Evolutionary conservation across 2,113 vertebrate species (phyloP).

Genomic region (Ptilonorhynchus violaceus): DNA sequence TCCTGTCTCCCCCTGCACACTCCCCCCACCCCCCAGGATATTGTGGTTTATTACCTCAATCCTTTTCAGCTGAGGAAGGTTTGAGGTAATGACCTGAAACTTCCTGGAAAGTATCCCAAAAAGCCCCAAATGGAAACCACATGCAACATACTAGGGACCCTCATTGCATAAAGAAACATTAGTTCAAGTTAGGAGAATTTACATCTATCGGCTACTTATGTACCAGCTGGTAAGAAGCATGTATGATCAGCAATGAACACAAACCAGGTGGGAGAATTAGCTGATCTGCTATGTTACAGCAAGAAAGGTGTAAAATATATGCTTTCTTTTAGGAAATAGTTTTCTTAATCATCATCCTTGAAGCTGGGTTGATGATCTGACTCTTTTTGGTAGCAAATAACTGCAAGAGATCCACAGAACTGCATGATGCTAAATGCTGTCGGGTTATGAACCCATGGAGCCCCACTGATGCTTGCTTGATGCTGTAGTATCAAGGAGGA

Average conservation of each 20-base stretch:
- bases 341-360: not conserved
- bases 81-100: slow-evolving; percentile 64
- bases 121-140: slow-evolving; percentile 62
- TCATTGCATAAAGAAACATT: slow-evolving; percentile 28
- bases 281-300: not conserved
- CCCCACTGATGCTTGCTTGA: not conserved
- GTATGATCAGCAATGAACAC: not conserved
- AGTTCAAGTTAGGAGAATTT: not conserved
- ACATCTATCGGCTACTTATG: not conserved
- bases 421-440: not conserved
- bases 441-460: not conserved
- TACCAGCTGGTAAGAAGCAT: not conserved
- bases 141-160: slow-evolving; percentile 47
- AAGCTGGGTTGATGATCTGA: not conserved
- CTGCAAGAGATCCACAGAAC: slow-evolving; percentile 6
- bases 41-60: slow-evolving; percentile 60
- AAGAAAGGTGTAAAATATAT: not conserved
- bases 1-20: too few species aligned
- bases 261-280: not conserved
- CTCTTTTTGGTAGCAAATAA: not conserved
- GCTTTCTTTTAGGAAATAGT: not conserved
- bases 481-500: not conserved
- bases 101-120: slow-evolving; percentile 59
- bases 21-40: not conserved
- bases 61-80: slow-evolving; percentile 49